phyloP scores from a whole-genome alignment of 2,113 vertebrate genomes.

The Lagopus leucura region DNA sequence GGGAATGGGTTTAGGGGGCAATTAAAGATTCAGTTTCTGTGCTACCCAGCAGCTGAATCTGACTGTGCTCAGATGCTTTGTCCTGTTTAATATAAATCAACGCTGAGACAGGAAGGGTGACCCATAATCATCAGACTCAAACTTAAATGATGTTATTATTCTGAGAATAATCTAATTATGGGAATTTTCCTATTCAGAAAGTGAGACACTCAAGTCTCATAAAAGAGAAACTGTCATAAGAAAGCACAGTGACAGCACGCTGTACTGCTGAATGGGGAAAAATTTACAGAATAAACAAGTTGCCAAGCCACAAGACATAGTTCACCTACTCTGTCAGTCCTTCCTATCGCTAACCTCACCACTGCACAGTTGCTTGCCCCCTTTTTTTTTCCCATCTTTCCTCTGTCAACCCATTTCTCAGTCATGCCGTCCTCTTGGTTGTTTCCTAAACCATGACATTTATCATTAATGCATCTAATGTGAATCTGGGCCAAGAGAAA shows the following conservation, averaged over 20 bases:
- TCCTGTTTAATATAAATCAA: constrained; percentile 62
- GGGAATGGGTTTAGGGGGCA: constrained; percentile 1
- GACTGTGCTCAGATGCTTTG: constrained; percentile 18
- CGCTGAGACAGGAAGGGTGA: constrained; percentile 6
- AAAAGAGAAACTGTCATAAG: constrained; percentile 8
- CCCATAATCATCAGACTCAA: neutral
- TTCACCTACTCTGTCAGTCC: constrained; percentile 33
- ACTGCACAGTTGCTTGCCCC: neutral
- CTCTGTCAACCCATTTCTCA: neutral
- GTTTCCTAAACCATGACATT: constrained; percentile 24
- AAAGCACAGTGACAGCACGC: constrained; percentile 13
- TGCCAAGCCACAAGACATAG: constrained; percentile 29
- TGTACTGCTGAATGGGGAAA: constrained; percentile 16
- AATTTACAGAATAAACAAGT: constrained; percentile 16
- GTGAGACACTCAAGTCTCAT: neutral
- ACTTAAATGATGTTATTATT: constrained; percentile 24
- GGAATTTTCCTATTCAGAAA: constrained; percentile 39
- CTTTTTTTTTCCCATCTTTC: neutral
- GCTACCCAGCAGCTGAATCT: constrained; percentile 28
- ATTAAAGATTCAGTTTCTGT: constrained; percentile 48
- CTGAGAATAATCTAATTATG: constrained; percentile 3
- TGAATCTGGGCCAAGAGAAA: constrained; percentile 8
- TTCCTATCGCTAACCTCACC: neutral
- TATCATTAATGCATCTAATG: neutral
- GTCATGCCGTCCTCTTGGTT: neutral